Base-by-base conservation (phyloP, 2,797 vertebrate genomes). In the Enteromius paludinosus region DNA sequence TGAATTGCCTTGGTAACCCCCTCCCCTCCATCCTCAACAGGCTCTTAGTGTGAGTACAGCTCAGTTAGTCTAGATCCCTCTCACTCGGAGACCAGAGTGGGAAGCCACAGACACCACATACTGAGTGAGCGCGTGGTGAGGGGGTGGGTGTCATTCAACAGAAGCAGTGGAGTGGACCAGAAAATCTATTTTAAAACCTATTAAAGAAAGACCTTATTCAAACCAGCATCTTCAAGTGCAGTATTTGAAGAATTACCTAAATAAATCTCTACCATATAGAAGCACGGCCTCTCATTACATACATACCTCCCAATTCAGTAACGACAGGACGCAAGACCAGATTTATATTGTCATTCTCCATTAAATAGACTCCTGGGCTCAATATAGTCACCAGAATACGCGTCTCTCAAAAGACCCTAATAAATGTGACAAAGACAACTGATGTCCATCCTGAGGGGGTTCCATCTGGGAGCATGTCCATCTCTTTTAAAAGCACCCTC, bases 1-100 rank as follows among this genome's bases (percentile, higher is more conserved):
- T 87, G 76, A 88, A 88, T 87, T 78, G 84, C 87, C 87, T 85
- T 88, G 87, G 87, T 87, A 87, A 88, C 85, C 87, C 84, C 87
- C 87, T 87, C 78, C 81, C 72, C 78, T 80, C 56, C 84, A 83
- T 88, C 87, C 83, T 88, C 85, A 82, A 87, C 83, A 86, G 78
- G 83, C 87, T 82, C 85, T 83, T 86, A 86, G 84, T 86, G 65
- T 85, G 85, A 86, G 85, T 74, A 88, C 81, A 83, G 83, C 83
- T 85, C 87, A 82, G 85, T 85, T 87, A 84, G 85, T 73, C 82
- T 64, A 74, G 82, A 79, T 88, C 83, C 20, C 75, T 83, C 73
- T 81, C 72, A 77, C 75, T 85, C 61, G 2, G 85, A 87, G 82
- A 76, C 87, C 85, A 74, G 84, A 85, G 87, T 88, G 84, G 87